Conservation (phyloP, 2,113 vertebrate species). For the Phalacrocorax brasilianus region DNA sequence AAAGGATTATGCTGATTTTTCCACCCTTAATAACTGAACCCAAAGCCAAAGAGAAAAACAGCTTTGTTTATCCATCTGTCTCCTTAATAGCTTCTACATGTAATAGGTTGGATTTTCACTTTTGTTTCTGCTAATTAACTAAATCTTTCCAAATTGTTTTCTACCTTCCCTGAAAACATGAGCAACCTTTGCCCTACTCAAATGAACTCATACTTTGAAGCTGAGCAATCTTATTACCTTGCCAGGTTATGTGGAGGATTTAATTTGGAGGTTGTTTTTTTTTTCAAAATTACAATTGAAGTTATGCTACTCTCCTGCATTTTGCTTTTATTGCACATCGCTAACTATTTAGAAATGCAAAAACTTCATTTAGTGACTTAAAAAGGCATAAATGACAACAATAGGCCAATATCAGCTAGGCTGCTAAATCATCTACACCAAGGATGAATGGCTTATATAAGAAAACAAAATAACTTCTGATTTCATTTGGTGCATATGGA, state of each 20-base stretch:
- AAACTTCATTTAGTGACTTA: not conserved
- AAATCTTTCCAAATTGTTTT: conserved; percentile 48
- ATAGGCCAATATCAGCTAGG: not conserved
- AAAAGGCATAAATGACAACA: not conserved
- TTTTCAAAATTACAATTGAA: not conserved
- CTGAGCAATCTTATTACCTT: not conserved
- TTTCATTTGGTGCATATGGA: not conserved
- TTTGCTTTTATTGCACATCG: not conserved
- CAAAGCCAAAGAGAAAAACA: conserved; percentile 24
- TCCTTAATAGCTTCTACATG: conserved; percentile 11
- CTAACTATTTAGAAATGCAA: not conserved
- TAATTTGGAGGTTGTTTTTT: not conserved
- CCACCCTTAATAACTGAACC: not conserved
- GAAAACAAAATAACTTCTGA: not conserved
- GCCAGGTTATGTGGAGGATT: not conserved
- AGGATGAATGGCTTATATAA: not conserved
- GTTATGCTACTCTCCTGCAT: not conserved
- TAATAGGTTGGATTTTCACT: conserved; percentile 39
- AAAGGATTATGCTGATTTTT: conserved; percentile 6
- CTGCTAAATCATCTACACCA: not conserved
- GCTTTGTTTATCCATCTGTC: conserved; percentile 50
- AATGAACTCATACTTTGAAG: not conserved
- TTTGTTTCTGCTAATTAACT: conserved; percentile 47
- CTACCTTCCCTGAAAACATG: not conserved
- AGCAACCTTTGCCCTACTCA: not conserved